Evolutionary conservation across 2,888 invertebrate genomes (phyloP).

Genomic region (Campoletis raptor): DNA sequence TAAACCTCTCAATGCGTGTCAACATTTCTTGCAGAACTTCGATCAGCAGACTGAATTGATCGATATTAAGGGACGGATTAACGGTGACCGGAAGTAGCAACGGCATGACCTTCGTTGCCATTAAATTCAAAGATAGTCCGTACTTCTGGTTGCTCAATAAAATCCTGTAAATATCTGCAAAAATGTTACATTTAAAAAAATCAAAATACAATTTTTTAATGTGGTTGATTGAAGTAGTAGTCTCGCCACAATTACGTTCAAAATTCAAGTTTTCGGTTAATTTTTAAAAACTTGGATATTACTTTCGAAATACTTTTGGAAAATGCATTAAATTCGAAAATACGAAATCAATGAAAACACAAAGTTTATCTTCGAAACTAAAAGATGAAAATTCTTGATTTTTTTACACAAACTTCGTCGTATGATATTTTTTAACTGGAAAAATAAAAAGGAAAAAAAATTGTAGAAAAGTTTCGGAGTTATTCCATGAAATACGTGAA

Average conservation of each 20-base stretch:
- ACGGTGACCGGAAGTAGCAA: constrained; percentile 96
- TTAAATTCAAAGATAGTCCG: constrained; percentile 94
- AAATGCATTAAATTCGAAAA: not conserved
- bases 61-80: constrained; percentile 93
- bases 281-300: no score
- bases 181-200: not conserved
- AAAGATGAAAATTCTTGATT: no score
- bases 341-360: constrained; percentile 23
- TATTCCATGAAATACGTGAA: no score
- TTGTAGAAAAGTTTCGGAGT: no score
- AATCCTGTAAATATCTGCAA: constrained; percentile 95
- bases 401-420: no score
- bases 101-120: constrained; percentile 98
- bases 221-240: no score
- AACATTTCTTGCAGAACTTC: constrained; percentile 97
- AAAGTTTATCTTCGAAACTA: no score
- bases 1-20: constrained; percentile 91
- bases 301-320: no score
- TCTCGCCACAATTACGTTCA: not conserved
- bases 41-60: constrained; percentile 92
- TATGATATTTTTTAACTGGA: no score
- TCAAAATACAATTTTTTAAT: not conserved
- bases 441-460: no score
- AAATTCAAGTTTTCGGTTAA: not conserved
- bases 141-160: constrained; percentile 96